These are phyloP conservation scores for Nephrotoma flavescens DNA, from an alignment of 2,888 invertebrate species.

Conservation along the genomic window DNA sequence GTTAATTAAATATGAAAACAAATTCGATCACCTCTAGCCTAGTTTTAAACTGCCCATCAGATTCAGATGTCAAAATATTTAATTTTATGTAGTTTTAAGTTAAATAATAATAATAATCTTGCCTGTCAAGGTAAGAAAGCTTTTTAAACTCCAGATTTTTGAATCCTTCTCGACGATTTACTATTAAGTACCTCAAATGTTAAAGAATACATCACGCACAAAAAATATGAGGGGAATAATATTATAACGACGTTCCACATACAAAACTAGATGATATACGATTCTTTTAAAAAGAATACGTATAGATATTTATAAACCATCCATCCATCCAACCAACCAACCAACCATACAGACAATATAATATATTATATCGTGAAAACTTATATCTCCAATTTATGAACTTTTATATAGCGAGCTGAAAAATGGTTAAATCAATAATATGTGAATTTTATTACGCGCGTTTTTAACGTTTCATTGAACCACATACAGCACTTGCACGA, in stretches of 20 bases:
- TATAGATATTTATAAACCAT: not conserved
- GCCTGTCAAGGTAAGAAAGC: too few relatives aligned
- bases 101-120: too few relatives aligned
- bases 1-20: too few relatives aligned
- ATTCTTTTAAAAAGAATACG: not conserved
- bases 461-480: not conserved
- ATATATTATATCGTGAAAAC: not conserved
- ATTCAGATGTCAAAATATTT: too few relatives aligned
- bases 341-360: not conserved
- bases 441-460: not conserved
- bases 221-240: not conserved
- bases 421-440: not conserved
- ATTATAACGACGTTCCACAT: not conserved
- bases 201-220: not conserved
- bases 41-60: too few relatives aligned
- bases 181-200: not conserved
- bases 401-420: not conserved
- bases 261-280: not conserved
- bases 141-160: not conserved
- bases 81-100: too few relatives aligned
- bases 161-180: not conserved
- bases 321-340: not conserved
- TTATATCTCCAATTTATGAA: not conserved
- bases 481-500: not conserved
- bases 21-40: too few relatives aligned